Base-by-base conservation (phyloP, 92 coral and sea anemone species). In the Porites evermanni region DNA sequence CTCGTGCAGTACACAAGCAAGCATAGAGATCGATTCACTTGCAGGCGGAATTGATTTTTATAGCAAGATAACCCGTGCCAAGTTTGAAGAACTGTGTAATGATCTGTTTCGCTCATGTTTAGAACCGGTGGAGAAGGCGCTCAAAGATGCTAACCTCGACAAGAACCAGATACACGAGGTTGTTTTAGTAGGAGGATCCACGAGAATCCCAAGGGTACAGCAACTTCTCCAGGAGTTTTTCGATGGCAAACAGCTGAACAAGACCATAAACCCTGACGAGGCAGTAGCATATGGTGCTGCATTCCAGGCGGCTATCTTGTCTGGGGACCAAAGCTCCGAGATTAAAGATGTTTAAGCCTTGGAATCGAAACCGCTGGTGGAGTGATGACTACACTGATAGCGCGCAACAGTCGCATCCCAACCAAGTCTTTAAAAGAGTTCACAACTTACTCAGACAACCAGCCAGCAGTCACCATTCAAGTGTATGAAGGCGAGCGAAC, bases 281-380 rank as follows among this genome's bases (percentile, higher is more conserved):
- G 96, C 94, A 4, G 94, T 93, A 26, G 96, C 94, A 1, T 93
- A 93, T 68, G 96, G 96, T 70, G 96, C 96, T 21, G 96, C 96
- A 6, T 84, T 93, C 19, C 96, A 93, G 74, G 96, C 96, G 19
- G 96, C 96, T 5, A 86, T 93, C 14, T 88, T 88, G 8, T 88
- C 92, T 16, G 94, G 96, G 50, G 92, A 93, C 77, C 89, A 74
- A 87, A 85, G 92, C 83, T 80, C 93, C 11, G 93, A 89, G 54
- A 88, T 93, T 68, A 93, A 78, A 78, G 96, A 88, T 67, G 86
- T 93, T 61, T 85, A 2, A 81, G 94, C 21, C 94, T 93, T 50
- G 94, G 96, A 7, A 88, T 90, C 47, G 94, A 93, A 70, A 93
- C 94, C 32, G 96, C 92, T 26, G 96, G 94, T 2, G 92, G 90